A percentile compares a stretch with the other conserved stretches of the same genome.
These are phyloP conservation scores for Actenoides lindsayi DNA, from an alignment of 2,113 vertebrate species.

Conservation along the genomic window DNA sequence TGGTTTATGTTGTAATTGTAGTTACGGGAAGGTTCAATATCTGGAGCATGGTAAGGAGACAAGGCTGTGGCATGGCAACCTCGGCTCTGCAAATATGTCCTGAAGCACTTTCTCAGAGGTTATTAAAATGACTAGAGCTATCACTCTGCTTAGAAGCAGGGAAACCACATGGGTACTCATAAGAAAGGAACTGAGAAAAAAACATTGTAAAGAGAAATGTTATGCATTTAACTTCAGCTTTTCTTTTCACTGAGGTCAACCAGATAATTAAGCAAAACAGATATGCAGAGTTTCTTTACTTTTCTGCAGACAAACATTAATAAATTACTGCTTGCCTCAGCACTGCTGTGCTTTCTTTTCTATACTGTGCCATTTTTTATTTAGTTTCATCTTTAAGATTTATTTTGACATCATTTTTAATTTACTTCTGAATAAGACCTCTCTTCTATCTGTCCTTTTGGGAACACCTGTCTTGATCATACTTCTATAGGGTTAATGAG, in stretches of 20 bases:
- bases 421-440: conserved; percentile 13
- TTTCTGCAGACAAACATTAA: conserved; percentile 72
- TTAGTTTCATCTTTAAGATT: conserved; percentile 23
- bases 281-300: conserved; percentile 63
- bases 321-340: conserved; percentile 51
- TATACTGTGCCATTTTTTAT: neutral
- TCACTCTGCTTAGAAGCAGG: conserved; percentile 75
- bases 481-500: conserved; percentile 64
- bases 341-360: neutral
- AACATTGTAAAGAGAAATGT: conserved; percentile 54
- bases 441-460: neutral
- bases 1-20: conserved; percentile 95
- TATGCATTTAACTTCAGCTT: conserved; percentile 72
- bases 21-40: conserved; percentile 99
- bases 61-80: conserved; percentile 90
- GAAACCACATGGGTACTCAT: conserved; percentile 79
- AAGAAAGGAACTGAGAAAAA: conserved; percentile 60
- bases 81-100: conserved; percentile 82
- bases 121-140: conserved; percentile 76
- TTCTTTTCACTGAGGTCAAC: conserved; percentile 70
- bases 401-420: conserved; percentile 32
- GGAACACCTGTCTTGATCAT: conserved; percentile 58
- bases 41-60: conserved; percentile 91
- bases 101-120: conserved; percentile 81
- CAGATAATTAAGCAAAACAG: conserved; percentile 76